Evolutionary conservation across 2,888 invertebrate genomes (phyloP).

Genomic region (Epistrophe eligans): DNA sequence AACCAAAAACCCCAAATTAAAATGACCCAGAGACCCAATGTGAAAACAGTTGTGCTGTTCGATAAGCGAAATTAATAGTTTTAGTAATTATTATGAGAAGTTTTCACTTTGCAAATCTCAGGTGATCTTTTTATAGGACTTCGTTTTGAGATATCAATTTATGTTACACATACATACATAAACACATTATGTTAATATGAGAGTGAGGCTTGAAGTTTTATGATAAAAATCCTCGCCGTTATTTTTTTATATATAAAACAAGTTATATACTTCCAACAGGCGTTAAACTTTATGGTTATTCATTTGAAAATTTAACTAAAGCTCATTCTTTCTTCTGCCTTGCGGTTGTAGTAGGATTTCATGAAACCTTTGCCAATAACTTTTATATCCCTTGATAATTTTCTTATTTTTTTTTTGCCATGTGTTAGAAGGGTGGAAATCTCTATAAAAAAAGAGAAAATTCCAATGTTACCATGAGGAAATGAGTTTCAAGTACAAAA

Average conservation of each 20-base stretch:
- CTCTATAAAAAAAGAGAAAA: not conserved
- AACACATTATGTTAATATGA: no score
- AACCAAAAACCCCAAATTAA: no score
- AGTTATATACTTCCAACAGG: not conserved
- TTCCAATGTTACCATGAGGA: slow-evolving; percentile 34
- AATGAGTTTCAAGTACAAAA: slow-evolving; percentile 19
- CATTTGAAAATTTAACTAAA: slow-evolving; percentile 11
- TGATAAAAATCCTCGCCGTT: no score
- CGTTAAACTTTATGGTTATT: not conserved
- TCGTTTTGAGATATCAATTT: no score
- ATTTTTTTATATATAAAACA: not conserved
- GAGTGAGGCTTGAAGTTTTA: no score
- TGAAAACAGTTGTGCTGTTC: no score
- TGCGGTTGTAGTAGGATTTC: not conserved
- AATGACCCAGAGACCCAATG: no score
- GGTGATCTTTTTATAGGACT: no score
- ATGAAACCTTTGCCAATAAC: slow-evolving; percentile 19
- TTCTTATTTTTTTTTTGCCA: slow-evolving; percentile 11
- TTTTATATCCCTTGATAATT: slow-evolving; percentile 27
- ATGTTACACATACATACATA: no score
- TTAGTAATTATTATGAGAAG: no score
- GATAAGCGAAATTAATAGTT: no score
- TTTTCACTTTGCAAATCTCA: no score
- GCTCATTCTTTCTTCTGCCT: not conserved
- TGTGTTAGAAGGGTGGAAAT: slow-evolving; percentile 1